Percentiles rank a stretch among this genome's conserved stretches.
Evolutionary conservation across 2,888 invertebrate species (phyloP).

Genomic region (Epistrophe eligans): DNA sequence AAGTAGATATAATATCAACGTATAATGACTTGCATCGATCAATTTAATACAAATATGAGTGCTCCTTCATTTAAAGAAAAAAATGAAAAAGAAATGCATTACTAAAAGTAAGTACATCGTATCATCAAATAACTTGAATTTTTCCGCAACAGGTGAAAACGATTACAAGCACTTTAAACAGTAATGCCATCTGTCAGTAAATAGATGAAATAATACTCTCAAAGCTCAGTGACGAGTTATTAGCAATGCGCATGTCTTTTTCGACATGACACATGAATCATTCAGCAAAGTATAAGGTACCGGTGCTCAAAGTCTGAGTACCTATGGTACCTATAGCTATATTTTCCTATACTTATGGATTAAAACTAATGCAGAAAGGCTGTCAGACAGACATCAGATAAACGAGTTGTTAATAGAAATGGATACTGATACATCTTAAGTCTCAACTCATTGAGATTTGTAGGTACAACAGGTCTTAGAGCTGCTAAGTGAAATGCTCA

Average conservation of each 20-base stretch:
- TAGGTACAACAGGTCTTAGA: slow-evolving; percentile 25
- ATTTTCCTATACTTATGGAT: slow-evolving; percentile 11
- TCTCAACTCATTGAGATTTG: background rate
- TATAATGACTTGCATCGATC: slow-evolving; percentile 47
- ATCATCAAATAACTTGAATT: background rate
- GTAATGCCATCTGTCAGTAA: slow-evolving; percentile 56
- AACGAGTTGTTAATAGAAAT: slow-evolving; percentile 14
- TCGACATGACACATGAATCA: slow-evolving; percentile 22
- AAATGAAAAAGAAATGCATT: background rate
- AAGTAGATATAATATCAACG: slow-evolving; percentile 9
- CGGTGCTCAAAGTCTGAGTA: background rate
- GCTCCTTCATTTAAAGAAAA: slow-evolving; percentile 33
- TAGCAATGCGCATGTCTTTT: slow-evolving; percentile 52
- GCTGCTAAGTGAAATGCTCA: slow-evolving; percentile 54
- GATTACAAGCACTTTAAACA: background rate
- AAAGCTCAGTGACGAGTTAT: background rate
- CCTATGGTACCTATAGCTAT: background rate
- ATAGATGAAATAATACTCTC: slow-evolving; percentile 19
- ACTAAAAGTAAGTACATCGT: background rate
- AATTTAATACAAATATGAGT: slow-evolving; percentile 33
- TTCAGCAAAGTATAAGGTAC: background rate
- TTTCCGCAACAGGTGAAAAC: slow-evolving; percentile 4
- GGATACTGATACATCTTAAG: slow-evolving; percentile 1
- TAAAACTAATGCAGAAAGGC: slow-evolving; percentile 1
- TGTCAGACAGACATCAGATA: background rate